Evolutionary conservation across 2,888 invertebrate species (phyloP), one percentile per base, ranked within the genome.

Genomic region (Sialis fuliginosa): DNA sequence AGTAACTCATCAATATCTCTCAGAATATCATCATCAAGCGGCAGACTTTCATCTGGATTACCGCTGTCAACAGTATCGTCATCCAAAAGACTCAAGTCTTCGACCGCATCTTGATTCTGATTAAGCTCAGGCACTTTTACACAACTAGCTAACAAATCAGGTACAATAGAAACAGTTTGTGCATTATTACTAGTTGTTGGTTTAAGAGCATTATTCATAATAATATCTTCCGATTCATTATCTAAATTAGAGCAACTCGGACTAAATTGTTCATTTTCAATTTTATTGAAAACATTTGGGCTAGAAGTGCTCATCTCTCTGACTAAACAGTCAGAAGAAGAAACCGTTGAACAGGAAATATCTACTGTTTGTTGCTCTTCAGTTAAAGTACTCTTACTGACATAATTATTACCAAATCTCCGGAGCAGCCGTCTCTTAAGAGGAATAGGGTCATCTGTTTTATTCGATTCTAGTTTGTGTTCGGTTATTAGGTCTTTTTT

Each of bases 1-100:
- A 66, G 58, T 49, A 66, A 58, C 48, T 61, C 58, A 54, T 67
- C 66, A 46, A 66, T 63, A 51, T 66, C 64, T 52, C 65, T 62
- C 48, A 67, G 56, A 48, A 67, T 59, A 50, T 65, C 64, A 44
- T 66, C 65, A 53, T 64, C 64, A 37, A 12, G 37, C 37, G 12
- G 10, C 33, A 39, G 8, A 22, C 22, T 22, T 39, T 13, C 13
- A 10, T 45, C 22, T 6, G 39, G 7, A 44, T 35, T 35, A 35
- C 30, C 22, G 30, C 8, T 44, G n/a, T 35, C 37, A 9, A 22
- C 22, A 31, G 22, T 10, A 10, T 37, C 37, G n/a, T 37, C 37
- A 37, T 37, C 37, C 7, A 37, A 22, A 6, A 6, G 37, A 37
- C 37, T 37, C 12, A 37, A 37, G n/a, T 7, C 12, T 12, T 37